Conservation (phyloP, 2,797 vertebrate genomes). For the Pseudomugil tenellus region DNA sequence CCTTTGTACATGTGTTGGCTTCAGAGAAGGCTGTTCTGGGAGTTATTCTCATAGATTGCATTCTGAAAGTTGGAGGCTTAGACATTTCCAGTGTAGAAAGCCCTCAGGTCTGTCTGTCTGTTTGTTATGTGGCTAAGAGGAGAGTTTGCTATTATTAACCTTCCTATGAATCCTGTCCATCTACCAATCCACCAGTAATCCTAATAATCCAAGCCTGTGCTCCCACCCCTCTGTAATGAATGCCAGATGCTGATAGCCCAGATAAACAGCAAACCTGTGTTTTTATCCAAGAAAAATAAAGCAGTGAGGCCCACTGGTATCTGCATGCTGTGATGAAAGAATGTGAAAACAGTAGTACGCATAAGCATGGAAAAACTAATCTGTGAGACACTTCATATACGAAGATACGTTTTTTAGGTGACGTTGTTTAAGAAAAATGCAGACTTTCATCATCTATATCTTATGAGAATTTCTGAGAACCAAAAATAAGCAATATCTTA, state of each 20-base stretch:
- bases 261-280: slow-evolving; percentile 80
- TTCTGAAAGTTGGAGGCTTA: slow-evolving; percentile 47
- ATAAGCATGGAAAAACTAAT: slow-evolving; percentile 53
- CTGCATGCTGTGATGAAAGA: slow-evolving; percentile 74
- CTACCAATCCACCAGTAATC: slow-evolving; percentile 76
- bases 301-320: slow-evolving; percentile 68
- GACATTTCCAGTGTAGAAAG: slow-evolving; percentile 59
- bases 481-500: background rate
- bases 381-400: slow-evolving; percentile 23
- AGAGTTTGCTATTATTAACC: slow-evolving; percentile 78
- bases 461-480: background rate
- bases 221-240: slow-evolving; percentile 77
- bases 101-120: slow-evolving; percentile 51
- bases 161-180: slow-evolving; percentile 65
- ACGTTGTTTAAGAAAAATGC: background rate
- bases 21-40: slow-evolving; percentile 48
- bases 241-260: slow-evolving; percentile 80
- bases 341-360: slow-evolving; percentile 68
- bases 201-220: slow-evolving; percentile 77
- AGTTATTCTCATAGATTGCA: slow-evolving; percentile 53
- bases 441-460: background rate
- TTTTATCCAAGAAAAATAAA: slow-evolving; percentile 80
- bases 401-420: slow-evolving; percentile 33
- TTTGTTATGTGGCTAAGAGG: slow-evolving; percentile 55
- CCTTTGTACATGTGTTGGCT: slow-evolving; percentile 25